Conservation (phyloP, 2,113 vertebrate genomes). For the Fregetta grallaria region DNA sequence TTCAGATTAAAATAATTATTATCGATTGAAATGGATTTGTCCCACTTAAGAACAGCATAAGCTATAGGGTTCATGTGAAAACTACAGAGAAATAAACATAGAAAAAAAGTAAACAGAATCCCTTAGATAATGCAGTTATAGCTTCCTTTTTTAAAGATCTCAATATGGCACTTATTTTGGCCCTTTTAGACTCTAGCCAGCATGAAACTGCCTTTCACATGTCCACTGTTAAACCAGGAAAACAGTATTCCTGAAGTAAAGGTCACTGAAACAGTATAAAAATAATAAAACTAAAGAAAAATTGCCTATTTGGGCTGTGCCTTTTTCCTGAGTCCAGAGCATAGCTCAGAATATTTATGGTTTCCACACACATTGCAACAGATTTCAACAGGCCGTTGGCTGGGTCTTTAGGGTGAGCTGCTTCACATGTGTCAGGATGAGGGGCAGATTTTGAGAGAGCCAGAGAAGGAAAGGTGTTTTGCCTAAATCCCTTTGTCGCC, state of each 20-base stretch:
- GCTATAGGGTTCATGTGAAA: not conserved
- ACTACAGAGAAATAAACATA: not conserved
- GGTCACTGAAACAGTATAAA: not conserved
- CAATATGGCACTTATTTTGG: not conserved
- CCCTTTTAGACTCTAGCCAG: not conserved
- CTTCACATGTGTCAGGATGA: rapidly evolving
- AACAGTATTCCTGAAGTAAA: not conserved
- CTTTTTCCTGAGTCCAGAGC: not conserved
- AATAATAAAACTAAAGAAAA: not conserved
- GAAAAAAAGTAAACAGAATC: not conserved
- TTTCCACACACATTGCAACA: not conserved
- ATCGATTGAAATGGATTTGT: not conserved
- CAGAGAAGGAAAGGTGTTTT: not conserved
- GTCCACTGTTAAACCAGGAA: not conserved
- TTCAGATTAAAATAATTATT: not conserved
- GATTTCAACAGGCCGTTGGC: not conserved
- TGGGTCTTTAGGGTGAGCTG: not conserved
- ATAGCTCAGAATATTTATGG: not conserved
- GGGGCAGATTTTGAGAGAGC: not conserved
- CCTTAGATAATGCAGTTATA: not conserved
- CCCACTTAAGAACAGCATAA: not conserved
- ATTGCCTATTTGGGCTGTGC: not conserved
- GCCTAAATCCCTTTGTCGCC: not conserved
- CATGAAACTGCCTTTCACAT: not conserved
- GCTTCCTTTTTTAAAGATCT: not conserved